A percentile compares a stretch with the other conserved stretches of the same genome.
Evolutionary conservation across 2,113 vertebrate species (phyloP).

Genomic region (Carollia perspicillata): DNA sequence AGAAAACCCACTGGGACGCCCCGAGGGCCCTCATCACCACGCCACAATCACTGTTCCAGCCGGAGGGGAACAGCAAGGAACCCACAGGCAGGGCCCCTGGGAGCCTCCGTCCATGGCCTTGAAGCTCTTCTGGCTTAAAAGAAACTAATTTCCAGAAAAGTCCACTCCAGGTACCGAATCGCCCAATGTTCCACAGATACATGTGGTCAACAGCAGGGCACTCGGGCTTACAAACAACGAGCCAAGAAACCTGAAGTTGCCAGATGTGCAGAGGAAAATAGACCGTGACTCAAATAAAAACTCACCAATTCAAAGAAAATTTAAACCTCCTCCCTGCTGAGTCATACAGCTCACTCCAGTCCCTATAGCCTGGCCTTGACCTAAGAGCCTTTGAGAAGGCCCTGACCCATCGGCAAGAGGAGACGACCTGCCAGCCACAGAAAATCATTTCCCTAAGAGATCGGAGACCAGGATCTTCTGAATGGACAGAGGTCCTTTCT

Average conservation of each 20-base stretch:
- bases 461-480: neutral
- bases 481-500: neutral
- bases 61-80: neutral
- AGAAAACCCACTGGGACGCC: neutral
- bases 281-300: conserved; percentile 66
- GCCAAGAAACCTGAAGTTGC: conserved; percentile 9
- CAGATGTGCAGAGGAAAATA: conserved; percentile 39
- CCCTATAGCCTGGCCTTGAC: neutral
- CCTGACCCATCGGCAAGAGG: neutral
- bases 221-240: neutral
- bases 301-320: conserved; percentile 36
- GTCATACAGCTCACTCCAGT: neutral
- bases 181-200: fast-evolving
- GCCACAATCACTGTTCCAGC: neutral
- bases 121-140: neutral
- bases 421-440: neutral
- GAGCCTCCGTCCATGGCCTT: neutral
- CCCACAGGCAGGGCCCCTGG: neutral
- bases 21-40: neutral
- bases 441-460: neutral
- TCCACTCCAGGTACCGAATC: neutral
- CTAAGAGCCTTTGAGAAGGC: neutral
- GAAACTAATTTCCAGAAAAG: conserved; percentile 32
- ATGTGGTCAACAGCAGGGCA: neutral
- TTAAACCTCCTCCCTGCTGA: neutral